Base-by-base conservation (phyloP, 1,140 invertebrate species). In the Meloidogyne exigua region DNA sequence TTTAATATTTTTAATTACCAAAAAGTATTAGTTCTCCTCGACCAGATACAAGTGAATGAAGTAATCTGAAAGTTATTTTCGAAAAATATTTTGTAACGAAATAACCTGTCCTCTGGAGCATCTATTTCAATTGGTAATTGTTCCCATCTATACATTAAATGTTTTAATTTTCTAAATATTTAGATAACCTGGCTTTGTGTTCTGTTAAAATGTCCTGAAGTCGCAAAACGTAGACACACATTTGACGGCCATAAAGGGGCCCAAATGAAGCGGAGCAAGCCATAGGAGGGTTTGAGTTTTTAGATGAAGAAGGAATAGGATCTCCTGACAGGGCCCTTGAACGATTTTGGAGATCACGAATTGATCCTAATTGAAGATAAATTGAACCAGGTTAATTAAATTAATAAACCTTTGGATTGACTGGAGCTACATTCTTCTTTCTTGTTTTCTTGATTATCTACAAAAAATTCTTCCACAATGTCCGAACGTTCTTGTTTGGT, bases 1-100 rank as follows among this genome's bases (percentile, higher is more conserved):
- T 39, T 15, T 12, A 44, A 23, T 44, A 91, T 75, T 96, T 92
- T 71, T 95, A 95, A 18, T 94, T 73, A 73, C 72, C 95, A 90
- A 97, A 97, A 89, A 98, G 92, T 67, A 97, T 92, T 18, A 97
- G 88, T 90, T 97, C 95, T 23, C 93, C 93, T 84, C 93, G 92
- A 65, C 94, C 95, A 70, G 92, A 90, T 2, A 96, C 92, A 66
- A 97, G 89, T 15, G 93, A 93, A 86, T 95, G 96, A 72, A 96
- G 90, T 76, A 95, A 92, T 71, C 94, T 26, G 65, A 73, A 65
- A 18, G 13, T 72, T 44, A 23, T 72, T 12, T 32, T 18, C 39
- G 23, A 39, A 57, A 57, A n/a, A 2, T 0, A 0, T 57, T 57
- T 57, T 57, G 18, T 7, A 73, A 32, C 11, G 12, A 49, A 69